These are phyloP conservation scores for Arctopsyche grandis DNA, from an alignment of 1,140 invertebrate species.

Conservation along the genomic window DNA sequence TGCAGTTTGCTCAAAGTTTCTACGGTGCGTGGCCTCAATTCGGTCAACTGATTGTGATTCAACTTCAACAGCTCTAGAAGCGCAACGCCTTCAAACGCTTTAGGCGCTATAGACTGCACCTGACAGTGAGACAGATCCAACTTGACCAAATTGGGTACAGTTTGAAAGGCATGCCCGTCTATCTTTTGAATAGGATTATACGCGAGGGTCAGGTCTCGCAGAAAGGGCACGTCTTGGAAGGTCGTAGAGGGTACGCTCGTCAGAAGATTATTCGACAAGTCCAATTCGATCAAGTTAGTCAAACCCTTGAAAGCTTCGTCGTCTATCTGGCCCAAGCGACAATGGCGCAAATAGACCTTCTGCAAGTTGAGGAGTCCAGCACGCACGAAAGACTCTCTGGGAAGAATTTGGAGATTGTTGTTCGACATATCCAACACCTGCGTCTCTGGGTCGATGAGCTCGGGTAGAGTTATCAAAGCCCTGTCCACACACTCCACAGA, in stretches of 20 bases:
- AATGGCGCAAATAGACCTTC: constrained; percentile 82
- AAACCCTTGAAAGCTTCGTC: constrained; percentile 82
- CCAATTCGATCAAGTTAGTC: constrained; percentile 88
- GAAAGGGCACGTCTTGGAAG: constrained; percentile 79
- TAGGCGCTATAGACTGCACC: constrained; percentile 77
- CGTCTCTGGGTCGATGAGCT: constrained; percentile 83
- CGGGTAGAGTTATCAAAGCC: constrained; percentile 82
- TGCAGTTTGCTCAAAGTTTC: constrained; percentile 78
- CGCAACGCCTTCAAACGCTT: constrained; percentile 81
- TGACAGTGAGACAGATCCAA: constrained; percentile 86
- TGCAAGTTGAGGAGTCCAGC: constrained; percentile 87
- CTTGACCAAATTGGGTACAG: constrained; percentile 80
- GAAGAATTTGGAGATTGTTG: constrained; percentile 85
- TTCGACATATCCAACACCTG: constrained; percentile 90
- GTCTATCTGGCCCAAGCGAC: constrained; percentile 86
- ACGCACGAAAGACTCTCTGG: constrained; percentile 81
- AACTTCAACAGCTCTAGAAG: constrained; percentile 83
- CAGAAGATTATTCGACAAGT: constrained; percentile 85
- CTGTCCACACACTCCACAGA: constrained; percentile 89
- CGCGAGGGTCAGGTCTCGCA: constrained; percentile 81
- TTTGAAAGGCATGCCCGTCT: constrained; percentile 78
- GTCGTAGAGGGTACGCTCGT: constrained; percentile 80
- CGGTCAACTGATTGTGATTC: constrained; percentile 81
- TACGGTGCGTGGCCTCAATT: constrained; percentile 76
- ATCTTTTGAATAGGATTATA: constrained; percentile 85